Base-by-base conservation (phyloP, 2,113 vertebrate genomes). In the Callipepla squamata region DNA sequence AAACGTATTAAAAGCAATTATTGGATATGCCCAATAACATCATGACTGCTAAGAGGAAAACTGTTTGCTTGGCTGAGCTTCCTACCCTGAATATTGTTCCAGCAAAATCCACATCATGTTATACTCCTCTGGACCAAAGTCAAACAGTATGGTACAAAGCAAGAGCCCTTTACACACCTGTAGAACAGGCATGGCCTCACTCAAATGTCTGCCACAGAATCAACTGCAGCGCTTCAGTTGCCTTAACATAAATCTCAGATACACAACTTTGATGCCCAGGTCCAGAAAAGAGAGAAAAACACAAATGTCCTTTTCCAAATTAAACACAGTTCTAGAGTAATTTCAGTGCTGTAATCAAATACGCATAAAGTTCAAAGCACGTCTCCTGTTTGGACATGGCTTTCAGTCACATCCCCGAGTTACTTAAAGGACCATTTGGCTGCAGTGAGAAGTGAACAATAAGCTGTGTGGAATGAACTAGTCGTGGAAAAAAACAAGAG, bases 371-470 rank as follows among this genome's bases (percentile, higher is more conserved):
- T 88, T 94, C 62, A 91, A 86, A 92, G 67, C 77, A 85, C 53
- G 53, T 76, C 83, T 95, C 73, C 80, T 86, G 44, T 48, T 66
- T 67, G 61, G 83, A 88, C 80, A 19, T n/a, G 40, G 66, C 44
- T 89, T 90, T 81, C 69, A 74, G 20, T 89, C 74, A 92, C 77
- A 93, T 86, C 51, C 22, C 88, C 77, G 88, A 88, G 89, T 70
- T 68, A 92, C 90, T 84, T 85, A 8, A 77, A 65, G 90, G 66
- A 72, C 3, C 25, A n/a, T 48, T 80, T 72, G 86, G 80, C 20
- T 88, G 62, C 26, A 87, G 55, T 51, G 72, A 68, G 67, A 17
- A 74, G 42, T 28, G 28, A 82, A 80, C 50, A 87, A 65, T 12
- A 45, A 63, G 20, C 25, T 67, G 25, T 53, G 55, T 65, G 80